Evolutionary conservation across 2,113 vertebrate species (phyloP).

Genomic region (Sylvilagus bachmani): DNA sequence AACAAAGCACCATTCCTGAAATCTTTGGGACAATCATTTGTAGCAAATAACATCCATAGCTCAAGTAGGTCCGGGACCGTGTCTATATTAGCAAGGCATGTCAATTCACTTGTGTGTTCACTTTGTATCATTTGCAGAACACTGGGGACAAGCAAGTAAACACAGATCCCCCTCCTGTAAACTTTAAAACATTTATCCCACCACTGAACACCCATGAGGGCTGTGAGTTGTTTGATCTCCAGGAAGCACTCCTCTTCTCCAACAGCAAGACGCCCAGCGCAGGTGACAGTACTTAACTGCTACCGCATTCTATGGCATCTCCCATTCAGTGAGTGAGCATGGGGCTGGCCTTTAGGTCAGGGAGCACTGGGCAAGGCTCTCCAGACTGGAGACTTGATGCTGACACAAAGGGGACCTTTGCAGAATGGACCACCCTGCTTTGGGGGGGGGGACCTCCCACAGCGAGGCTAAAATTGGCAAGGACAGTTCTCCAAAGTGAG

Average conservation of each 20-base stretch:
- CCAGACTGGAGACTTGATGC: background rate
- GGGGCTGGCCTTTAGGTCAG: background rate
- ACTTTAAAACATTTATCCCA: constrained; percentile 52
- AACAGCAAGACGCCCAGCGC: background rate
- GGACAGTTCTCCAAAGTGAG: constrained; percentile 12
- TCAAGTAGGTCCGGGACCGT: too few species aligned
- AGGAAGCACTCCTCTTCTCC: background rate
- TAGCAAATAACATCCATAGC: background rate
- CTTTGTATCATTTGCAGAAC: constrained; percentile 44
- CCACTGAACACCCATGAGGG: background rate
- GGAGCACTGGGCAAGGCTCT: background rate
- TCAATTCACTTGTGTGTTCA: background rate
- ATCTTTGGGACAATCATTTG: background rate
- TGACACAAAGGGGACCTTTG: background rate
- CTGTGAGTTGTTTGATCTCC: constrained; percentile 14
- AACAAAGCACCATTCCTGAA: background rate
- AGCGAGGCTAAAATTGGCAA: background rate
- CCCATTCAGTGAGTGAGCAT: background rate
- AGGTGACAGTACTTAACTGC: background rate
- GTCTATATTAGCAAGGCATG: background rate
- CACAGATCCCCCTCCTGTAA: background rate
- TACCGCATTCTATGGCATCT: background rate
- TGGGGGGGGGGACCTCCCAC: background rate
- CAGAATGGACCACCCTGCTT: background rate
- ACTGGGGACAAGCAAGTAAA: constrained; percentile 33